These are phyloP conservation scores for Eupristina koningsbergeri DNA, from an alignment of 1,140 invertebrate species.

Conservation along the genomic window DNA sequence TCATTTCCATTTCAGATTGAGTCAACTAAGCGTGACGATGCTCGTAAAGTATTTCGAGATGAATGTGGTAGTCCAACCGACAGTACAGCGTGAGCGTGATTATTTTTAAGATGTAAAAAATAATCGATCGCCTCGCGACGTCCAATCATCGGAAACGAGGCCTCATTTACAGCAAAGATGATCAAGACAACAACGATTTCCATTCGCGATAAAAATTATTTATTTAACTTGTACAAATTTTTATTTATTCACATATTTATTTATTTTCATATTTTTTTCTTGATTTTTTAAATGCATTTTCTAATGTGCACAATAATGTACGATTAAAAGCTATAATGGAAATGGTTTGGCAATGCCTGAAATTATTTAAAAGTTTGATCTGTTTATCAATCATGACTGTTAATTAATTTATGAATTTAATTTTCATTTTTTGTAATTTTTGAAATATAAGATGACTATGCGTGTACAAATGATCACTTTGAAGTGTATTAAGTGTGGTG, in stretches of 20 bases:
- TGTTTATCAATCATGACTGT: no score
- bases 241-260: background rate
- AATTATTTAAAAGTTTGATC: no score
- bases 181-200: background rate
- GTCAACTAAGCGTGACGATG: background rate
- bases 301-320: no score
- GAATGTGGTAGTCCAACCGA: background rate
- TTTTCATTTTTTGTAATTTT: no score
- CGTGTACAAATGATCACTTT: background rate
- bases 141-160: conserved; percentile 34
- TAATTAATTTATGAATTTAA: no score
- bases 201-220: conserved; percentile 14
- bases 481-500: background rate
- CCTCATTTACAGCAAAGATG: conserved; percentile 25
- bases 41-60: conserved; percentile 25
- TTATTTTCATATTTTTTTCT: background rate
- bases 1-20: conserved; percentile 10
- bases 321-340: no score
- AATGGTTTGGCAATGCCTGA: no score
- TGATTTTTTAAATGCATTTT: no score
- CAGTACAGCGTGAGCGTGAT: conserved; percentile 3
- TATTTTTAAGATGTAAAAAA: conserved; percentile 34
- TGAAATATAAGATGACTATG: no score
- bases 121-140: background rate
- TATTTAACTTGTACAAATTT: no score